Percentiles rank a stretch among this genome's conserved stretches.
These are phyloP conservation scores for Eristalis tenax DNA, from an alignment of 2,888 invertebrate species.

Conservation along the genomic window DNA sequence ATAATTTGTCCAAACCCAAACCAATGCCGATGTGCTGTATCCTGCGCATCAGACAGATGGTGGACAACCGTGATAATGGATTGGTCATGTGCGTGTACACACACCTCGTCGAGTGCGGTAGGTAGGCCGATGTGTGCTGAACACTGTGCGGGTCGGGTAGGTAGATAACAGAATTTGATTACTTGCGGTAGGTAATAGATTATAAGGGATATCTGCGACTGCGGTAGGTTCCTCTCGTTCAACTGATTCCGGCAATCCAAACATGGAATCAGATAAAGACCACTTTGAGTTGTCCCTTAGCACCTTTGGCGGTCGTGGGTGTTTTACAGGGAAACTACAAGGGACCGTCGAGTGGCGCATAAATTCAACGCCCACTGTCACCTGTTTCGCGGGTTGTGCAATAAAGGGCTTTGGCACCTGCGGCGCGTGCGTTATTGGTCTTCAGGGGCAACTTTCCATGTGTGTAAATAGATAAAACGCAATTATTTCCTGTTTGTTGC, in stretches of 20 bases:
- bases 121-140: neutral
- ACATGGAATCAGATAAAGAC: slow-evolving; percentile 41
- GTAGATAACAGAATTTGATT: slow-evolving; percentile 49
- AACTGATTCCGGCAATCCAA: slow-evolving; percentile 10
- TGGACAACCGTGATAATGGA: slow-evolving; percentile 45
- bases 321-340: slow-evolving; percentile 1
- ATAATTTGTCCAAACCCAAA: slow-evolving; percentile 49
- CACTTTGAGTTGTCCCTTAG: neutral
- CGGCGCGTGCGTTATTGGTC: neutral
- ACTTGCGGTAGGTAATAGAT: slow-evolving; percentile 65
- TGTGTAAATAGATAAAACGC: neutral
- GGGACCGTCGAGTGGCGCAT: neutral
- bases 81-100: slow-evolving; percentile 39
- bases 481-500: neutral
- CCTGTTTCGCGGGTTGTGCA: neutral
- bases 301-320: slow-evolving; percentile 10
- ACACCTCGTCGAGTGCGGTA: slow-evolving; percentile 17
- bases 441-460: neutral
- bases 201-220: slow-evolving; percentile 42
- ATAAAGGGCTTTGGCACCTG: neutral
- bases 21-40: neutral
- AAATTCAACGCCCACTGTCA: neutral
- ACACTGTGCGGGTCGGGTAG: slow-evolving; percentile 32
- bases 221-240: slow-evolving; percentile 46
- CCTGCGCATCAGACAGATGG: slow-evolving; percentile 21